Conservation (phyloP, 1,140 invertebrate species). For the Prorops nasuta region DNA sequence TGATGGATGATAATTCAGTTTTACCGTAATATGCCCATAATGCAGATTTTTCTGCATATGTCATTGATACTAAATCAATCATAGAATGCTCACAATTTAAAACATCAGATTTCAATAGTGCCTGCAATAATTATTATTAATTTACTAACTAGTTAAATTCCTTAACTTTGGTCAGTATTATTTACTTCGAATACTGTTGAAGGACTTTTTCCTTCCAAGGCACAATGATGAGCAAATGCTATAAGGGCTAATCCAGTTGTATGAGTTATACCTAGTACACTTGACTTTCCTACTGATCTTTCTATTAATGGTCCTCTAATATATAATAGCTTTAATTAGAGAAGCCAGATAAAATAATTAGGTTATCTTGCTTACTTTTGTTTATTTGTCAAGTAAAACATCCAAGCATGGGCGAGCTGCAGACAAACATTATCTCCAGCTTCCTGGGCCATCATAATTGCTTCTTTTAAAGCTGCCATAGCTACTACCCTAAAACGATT, state of each 20-base stretch:
- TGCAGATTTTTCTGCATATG: conserved; percentile 75
- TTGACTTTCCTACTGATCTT: conserved; percentile 51
- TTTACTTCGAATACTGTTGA: conserved; percentile 48
- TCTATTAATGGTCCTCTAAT: conserved; percentile 47
- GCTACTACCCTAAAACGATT: conserved; percentile 74
- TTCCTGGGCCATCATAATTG: conserved; percentile 84
- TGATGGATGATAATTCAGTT: conserved; percentile 75
- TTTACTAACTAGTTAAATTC: conserved; percentile 6
- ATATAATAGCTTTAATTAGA: conserved; percentile 4
- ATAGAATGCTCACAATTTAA: conserved; percentile 83
- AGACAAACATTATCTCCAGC: conserved; percentile 81
- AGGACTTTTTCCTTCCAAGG: conserved; percentile 48
- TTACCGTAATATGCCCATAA: conserved; percentile 87
- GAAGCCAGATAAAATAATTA: conserved; percentile 1
- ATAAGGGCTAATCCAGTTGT: conserved; percentile 52
- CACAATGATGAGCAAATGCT: conserved; percentile 49
- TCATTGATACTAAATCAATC: conserved; percentile 75
- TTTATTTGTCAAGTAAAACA: conserved; percentile 64
- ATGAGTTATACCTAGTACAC: conserved; percentile 48
- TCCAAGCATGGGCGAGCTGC: conserved; percentile 82
- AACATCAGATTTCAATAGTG: conserved; percentile 79
- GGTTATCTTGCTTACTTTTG: conserved; percentile 42
- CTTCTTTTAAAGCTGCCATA: conserved; percentile 76
- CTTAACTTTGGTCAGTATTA: conserved; percentile 7
- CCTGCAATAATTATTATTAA: conserved; percentile 60